phyloP scores from a whole-genome alignment of 64 coral and sea anemone species.

The Pocillopora verrucosa region DNA sequence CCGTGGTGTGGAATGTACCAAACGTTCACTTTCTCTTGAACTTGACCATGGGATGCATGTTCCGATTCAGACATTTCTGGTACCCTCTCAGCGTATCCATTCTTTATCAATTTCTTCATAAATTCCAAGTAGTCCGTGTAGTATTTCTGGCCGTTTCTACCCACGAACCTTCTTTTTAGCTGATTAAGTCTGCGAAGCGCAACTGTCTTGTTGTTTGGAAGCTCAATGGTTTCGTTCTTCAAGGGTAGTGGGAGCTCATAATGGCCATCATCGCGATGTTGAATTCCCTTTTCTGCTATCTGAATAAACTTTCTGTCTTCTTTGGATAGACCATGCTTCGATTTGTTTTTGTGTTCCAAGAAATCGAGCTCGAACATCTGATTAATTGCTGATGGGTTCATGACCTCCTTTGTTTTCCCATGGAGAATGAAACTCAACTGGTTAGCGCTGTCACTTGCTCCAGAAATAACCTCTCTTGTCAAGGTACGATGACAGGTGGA shows the following conservation, averaged over 20 bases:
- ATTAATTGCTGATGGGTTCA: constrained; percentile 38
- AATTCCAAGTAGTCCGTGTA: too few relatives aligned
- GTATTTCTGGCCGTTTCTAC: constrained; percentile 3
- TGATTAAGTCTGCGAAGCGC: constrained; percentile 19
- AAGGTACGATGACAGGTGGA: neutral
- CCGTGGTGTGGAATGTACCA: constrained; percentile 43
- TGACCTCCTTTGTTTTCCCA: constrained; percentile 38
- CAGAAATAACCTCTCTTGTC: neutral
- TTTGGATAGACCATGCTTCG: neutral
- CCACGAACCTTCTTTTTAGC: neutral
- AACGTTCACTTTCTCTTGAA: neutral
- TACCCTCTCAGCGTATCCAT: constrained; percentile 40
- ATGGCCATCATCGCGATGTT: neutral
- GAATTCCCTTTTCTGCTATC: neutral
- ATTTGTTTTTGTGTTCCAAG: neutral
- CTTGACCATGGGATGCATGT: neutral
- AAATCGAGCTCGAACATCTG: constrained; percentile 69
- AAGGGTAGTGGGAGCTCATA: constrained; percentile 55
- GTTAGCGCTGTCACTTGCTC: neutral
- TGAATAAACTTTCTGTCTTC: constrained; percentile 8
- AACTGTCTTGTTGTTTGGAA: constrained; percentile 24
- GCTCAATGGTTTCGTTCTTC: neutral
- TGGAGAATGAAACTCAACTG: neutral
- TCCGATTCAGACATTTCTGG: neutral
- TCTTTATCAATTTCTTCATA: constrained; percentile 1